phyloP scores from a whole-genome alignment of 2,113 vertebrate species.

The Ammodytes dubius region DNA sequence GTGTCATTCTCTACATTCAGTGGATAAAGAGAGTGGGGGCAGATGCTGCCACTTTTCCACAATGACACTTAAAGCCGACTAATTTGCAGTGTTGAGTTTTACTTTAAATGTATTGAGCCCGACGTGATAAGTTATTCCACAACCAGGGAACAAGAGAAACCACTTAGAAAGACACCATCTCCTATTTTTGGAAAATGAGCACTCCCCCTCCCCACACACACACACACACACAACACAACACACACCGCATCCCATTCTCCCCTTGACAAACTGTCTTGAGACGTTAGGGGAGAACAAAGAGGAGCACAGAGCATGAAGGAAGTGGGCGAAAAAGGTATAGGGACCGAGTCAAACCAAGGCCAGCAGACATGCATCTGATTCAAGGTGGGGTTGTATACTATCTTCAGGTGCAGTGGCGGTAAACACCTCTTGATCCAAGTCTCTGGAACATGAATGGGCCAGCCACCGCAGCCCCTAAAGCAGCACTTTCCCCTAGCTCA shows the following conservation, averaged over 20 bases:
- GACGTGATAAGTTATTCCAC: slow-evolving; percentile 68
- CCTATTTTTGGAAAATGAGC: slow-evolving; percentile 71
- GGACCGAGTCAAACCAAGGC: slow-evolving; percentile 20
- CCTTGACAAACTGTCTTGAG: slow-evolving; percentile 52
- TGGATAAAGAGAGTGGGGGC: slow-evolving; percentile 20
- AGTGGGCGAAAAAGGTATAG: slow-evolving; percentile 5
- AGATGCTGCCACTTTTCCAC: slow-evolving; percentile 32
- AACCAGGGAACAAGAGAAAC: slow-evolving; percentile 74
- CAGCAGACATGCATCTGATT: slow-evolving; percentile 22
- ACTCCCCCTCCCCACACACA: slow-evolving; percentile 11
- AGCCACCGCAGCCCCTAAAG: slow-evolving; percentile 1
- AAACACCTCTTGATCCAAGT: slow-evolving; percentile 10
- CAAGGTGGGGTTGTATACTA: not conserved
- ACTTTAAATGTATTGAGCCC: slow-evolving; percentile 56
- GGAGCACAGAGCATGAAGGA: slow-evolving; percentile 26
- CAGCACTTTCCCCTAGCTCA: not conserved
- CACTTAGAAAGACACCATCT: slow-evolving; percentile 74
- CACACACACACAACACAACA: too few species aligned
- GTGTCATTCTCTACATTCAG: slow-evolving; percentile 52
- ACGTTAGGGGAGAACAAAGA: slow-evolving; percentile 46
- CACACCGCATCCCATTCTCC: slow-evolving; percentile 24
- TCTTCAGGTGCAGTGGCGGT: not conserved
- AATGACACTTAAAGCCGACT: slow-evolving; percentile 42
- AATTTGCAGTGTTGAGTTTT: slow-evolving; percentile 62
- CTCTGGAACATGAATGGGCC: not conserved